These are phyloP conservation scores for Struthidea cinerea DNA, from an alignment of 2,113 vertebrate species.

Conservation along the genomic window DNA sequence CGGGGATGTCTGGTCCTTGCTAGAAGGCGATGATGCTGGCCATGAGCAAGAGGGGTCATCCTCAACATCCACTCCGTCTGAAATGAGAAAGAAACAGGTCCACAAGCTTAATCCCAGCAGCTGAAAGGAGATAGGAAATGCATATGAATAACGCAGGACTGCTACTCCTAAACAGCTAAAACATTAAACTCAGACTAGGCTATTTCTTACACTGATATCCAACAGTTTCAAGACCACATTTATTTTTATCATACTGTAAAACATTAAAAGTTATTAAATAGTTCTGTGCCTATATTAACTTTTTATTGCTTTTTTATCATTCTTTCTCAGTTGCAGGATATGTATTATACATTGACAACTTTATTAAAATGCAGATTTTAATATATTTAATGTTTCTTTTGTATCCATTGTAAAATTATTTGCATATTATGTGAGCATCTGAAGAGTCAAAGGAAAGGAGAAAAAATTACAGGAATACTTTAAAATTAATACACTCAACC, in stretches of 20 bases:
- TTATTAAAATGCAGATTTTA: slow-evolving; percentile 80
- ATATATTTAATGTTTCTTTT: slow-evolving; percentile 78
- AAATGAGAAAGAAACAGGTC: slow-evolving; percentile 34
- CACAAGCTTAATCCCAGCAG: background rate
- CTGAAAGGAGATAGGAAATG: background rate
- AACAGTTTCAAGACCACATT: slow-evolving; percentile 44
- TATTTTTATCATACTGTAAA: slow-evolving; percentile 63
- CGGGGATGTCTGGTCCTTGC: slow-evolving; percentile 97
- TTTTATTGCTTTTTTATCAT: slow-evolving; percentile 75
- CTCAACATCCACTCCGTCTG: slow-evolving; percentile 92
- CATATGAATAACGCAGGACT: fast-evolving
- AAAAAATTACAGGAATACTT: slow-evolving; percentile 67
- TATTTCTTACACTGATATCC: background rate
- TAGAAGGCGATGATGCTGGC: slow-evolving; percentile 96
- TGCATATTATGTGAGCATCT: slow-evolving; percentile 69
- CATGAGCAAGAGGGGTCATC: slow-evolving; percentile 96
- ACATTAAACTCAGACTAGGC: background rate
- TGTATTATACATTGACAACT: slow-evolving; percentile 72
- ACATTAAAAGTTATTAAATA: slow-evolving; percentile 68
- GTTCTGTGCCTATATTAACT: slow-evolving; percentile 64
- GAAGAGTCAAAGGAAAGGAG: slow-evolving; percentile 65
- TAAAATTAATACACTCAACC: slow-evolving; percentile 69
- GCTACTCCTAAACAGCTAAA: background rate
- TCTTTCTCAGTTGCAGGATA: slow-evolving; percentile 59
- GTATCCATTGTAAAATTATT: slow-evolving; percentile 71